phyloP scores from a whole-genome alignment of 92 coral and sea anemone genomes.

The Zoanthus sansibaricus region DNA sequence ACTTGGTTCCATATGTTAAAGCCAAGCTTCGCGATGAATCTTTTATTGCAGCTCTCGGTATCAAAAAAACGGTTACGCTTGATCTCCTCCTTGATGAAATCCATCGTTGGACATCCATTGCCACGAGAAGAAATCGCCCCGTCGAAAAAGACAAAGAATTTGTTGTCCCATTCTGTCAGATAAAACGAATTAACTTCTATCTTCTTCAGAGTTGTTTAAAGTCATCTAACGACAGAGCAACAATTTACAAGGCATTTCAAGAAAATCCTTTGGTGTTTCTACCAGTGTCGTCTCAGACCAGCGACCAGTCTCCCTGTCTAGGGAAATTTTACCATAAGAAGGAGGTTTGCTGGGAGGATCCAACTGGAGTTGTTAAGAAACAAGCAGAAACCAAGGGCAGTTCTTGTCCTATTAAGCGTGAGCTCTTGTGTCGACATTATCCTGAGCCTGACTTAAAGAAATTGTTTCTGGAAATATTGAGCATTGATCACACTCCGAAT shows the following conservation, averaged over 20 bases:
- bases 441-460: slow-evolving; percentile 26
- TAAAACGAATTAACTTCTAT: slow-evolving; percentile 71
- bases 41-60: slow-evolving; percentile 65
- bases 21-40: slow-evolving; percentile 56
- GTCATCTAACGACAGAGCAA: slow-evolving; percentile 34
- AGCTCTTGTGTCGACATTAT: slow-evolving; percentile 64
- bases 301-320: not conserved
- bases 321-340: slow-evolving; percentile 71
- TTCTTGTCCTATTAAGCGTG: slow-evolving; percentile 55
- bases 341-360: slow-evolving; percentile 91
- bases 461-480: slow-evolving; percentile 65
- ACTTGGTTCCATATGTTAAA: slow-evolving; percentile 63
- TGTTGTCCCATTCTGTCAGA: slow-evolving; percentile 73
- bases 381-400: slow-evolving; percentile 30
- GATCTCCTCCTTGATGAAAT: slow-evolving; percentile 71
- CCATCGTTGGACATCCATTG: slow-evolving; percentile 65
- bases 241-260: slow-evolving; percentile 58
- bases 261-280: slow-evolving; percentile 77
- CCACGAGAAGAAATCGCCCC: slow-evolving; percentile 24
- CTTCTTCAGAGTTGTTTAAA: slow-evolving; percentile 46
- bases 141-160: slow-evolving; percentile 51
- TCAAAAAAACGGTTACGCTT: slow-evolving; percentile 56
- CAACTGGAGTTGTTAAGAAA: slow-evolving; percentile 65
- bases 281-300: slow-evolving; percentile 40
- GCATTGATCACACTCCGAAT: slow-evolving; percentile 81